Evolutionary conservation across 1,140 invertebrate species (phyloP), one percentile per base, ranked within the genome.

Genomic region (Bombus cullumanus): DNA sequence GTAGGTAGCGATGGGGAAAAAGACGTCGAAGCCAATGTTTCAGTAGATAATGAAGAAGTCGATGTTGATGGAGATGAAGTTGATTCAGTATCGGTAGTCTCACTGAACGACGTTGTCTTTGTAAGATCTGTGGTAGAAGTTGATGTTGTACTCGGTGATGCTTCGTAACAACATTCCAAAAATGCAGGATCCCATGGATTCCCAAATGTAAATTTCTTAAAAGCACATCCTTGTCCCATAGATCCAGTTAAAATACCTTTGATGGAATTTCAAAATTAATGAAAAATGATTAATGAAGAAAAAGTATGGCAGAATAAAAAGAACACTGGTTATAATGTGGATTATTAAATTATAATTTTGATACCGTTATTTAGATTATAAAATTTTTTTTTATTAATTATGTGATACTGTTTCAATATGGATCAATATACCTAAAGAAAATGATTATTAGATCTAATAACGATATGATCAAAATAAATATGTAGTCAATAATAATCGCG

Each of bases 101-200:
- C 89, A 22, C 81, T 90, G 1, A 87, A 37, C 0, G 82, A 71
- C 18, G 68, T 72, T 68, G 47, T n/a, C 9, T 81, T 83, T 18
- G 76, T 88, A 31, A 57, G 41, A 68, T 85, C 90, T 13, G 88
- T 85, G 0, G 88, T 81, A 41, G 86, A 83, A 9, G 62, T 90
- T 28, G 69, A 91, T 25, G 88, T 92, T 6, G 85, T 86, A 39
- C 86, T 93, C 25, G 92, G 90, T 28, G 90, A 89, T 3, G 94
- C 91, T 89, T 96, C 94, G 25, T 94, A 72, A 90, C 96, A 96
- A 64, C 96, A 96, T 59, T 95, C 95, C 13, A 93, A 85, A 69
- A 96, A 96, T 0, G 96, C 95, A n/a, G 95, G 93, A 87, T 96
- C 96, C 95, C 95, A 96, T 15, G 96, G 95, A 81, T 93, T 92